Conservation (phyloP, 2,797 vertebrate genomes). For the Lagocephalus sceleratus region DNA sequence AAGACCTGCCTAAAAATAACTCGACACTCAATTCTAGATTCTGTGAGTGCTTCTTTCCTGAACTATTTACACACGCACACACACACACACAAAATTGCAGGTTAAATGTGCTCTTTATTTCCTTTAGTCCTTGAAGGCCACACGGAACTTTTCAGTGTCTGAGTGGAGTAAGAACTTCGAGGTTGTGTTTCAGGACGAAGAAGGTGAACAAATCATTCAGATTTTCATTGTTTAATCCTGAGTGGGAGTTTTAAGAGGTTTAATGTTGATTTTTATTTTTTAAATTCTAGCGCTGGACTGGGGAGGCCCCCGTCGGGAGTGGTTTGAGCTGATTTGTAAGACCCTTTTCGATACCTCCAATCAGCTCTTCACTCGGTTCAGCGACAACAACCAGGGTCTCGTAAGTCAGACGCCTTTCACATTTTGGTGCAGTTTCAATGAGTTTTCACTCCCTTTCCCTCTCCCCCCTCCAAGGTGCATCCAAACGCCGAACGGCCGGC, state of each 20-base stretch:
- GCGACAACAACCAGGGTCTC: constrained; percentile 95
- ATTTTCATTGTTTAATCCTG: not conserved
- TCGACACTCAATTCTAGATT: constrained; percentile 88
- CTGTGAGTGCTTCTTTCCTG: constrained; percentile 69
- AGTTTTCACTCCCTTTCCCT: not conserved
- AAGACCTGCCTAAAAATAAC: constrained; percentile 94
- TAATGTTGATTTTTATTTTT: not conserved
- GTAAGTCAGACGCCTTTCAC: constrained; percentile 61
- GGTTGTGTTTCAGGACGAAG: constrained; percentile 97
- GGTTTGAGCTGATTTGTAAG: constrained; percentile 97
- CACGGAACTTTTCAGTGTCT: constrained; percentile 94
- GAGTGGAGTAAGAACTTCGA: constrained; percentile 99
- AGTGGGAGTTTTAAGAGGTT: not conserved
- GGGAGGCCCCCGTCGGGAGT: constrained; percentile 96
- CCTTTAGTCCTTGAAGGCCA: constrained; percentile 90
- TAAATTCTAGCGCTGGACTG: constrained; percentile 95
- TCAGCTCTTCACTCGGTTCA: constrained; percentile 94
- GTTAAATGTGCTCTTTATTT: not conserved
- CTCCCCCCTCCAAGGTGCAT: constrained; percentile 81
- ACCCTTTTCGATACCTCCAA: constrained; percentile 93
- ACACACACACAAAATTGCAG: not conserved
- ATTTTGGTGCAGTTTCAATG: not conserved
- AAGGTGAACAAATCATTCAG: constrained; percentile 78
- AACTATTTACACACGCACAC: not conserved
- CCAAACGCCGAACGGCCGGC: constrained; percentile 90